Conservation (phyloP, 2,888 invertebrate species). For the Rotaria magnacalcarata region DNA sequence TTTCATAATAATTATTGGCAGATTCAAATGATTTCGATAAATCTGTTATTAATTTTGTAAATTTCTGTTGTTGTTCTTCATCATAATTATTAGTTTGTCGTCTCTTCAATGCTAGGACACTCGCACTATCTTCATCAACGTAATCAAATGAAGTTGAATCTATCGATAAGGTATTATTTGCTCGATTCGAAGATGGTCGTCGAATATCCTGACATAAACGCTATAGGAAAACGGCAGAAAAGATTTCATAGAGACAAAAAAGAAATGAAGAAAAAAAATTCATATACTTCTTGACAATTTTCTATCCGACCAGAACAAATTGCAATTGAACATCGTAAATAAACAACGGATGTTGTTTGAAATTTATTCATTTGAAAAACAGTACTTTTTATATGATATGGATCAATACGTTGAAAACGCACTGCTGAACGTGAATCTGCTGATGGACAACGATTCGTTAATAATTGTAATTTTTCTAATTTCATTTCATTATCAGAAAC, state of each 20-base stretch:
- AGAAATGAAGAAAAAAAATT: neutral
- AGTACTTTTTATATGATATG: conserved; percentile 28
- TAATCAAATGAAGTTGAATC: neutral
- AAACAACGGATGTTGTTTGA: conserved; percentile 24
- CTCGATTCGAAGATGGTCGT: neutral
- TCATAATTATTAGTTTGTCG: neutral
- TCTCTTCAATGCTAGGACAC: neutral
- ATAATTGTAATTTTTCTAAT: conserved; percentile 30
- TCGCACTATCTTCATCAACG: neutral
- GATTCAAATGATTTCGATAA: neutral
- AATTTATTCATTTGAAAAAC: conserved; percentile 14
- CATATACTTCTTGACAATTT: neutral
- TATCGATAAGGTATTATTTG: neutral
- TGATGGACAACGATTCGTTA: conserved; percentile 30
- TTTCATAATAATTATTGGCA: neutral
- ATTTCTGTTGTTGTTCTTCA: neutral
- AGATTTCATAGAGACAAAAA: neutral
- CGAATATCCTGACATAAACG: neutral
- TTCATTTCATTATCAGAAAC: conserved; percentile 25
- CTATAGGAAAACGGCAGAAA: neutral
- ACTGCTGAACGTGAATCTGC: neutral
- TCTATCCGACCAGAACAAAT: neutral
- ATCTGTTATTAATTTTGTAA: neutral
- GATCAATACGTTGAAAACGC: conserved; percentile 36
- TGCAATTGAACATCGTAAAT: conserved; percentile 19